These are phyloP conservation scores for Polypedilum pembai DNA, from an alignment of 1,140 invertebrate species.

Conservation along the genomic window DNA sequence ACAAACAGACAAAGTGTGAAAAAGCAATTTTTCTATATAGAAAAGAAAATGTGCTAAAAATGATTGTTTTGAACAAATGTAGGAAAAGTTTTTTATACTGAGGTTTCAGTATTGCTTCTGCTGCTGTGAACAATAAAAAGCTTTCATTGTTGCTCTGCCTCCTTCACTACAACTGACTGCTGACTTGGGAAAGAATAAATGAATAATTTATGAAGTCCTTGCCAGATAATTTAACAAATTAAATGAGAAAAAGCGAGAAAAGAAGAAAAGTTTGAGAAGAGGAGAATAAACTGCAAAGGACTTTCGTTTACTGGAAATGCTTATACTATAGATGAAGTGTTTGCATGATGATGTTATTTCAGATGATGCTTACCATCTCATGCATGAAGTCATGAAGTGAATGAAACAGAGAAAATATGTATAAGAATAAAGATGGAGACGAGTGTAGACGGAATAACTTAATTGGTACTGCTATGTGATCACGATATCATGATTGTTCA, in stretches of 20 bases:
- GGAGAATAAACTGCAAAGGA: too few relatives aligned
- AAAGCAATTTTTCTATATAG: too few relatives aligned
- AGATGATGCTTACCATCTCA: neutral
- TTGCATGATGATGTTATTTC: conserved; percentile 4
- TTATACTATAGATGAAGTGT: neutral
- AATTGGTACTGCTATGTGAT: neutral
- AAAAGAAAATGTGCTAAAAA: neutral
- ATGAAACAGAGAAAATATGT: neutral
- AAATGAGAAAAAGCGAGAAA: neutral
- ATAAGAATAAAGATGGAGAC: neutral
- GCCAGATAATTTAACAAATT: conserved; percentile 18
- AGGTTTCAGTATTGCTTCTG: neutral
- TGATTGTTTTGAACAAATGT: neutral
- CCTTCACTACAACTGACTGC: neutral
- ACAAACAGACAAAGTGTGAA: too few relatives aligned
- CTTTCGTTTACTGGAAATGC: neutral
- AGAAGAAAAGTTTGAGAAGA: neutral
- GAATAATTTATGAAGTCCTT: conserved; percentile 19
- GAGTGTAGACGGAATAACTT: neutral
- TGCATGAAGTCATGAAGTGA: conserved; percentile 5
- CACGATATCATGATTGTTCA: neutral
- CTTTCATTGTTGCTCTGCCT: neutral
- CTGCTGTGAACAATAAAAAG: neutral
- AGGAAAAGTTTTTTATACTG: neutral
- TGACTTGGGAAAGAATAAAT: neutral